These are phyloP conservation scores for Griposia aprilina DNA, from an alignment of 2,888 invertebrate species.

Conservation along the genomic window DNA sequence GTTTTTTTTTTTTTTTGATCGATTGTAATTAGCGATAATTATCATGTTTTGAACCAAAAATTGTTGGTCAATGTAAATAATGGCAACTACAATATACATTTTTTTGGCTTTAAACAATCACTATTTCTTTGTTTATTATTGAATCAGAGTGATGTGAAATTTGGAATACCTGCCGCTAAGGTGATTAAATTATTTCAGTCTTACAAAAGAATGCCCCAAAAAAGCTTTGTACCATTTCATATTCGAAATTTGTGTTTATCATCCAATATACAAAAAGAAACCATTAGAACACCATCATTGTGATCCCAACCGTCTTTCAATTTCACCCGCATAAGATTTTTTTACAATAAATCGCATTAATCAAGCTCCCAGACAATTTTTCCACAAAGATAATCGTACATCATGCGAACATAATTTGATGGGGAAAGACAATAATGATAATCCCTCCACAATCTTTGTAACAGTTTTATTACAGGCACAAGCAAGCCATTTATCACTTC, in stretches of 20 bases:
- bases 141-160: too few relatives aligned
- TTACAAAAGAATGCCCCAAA: background rate
- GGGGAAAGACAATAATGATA: background rate
- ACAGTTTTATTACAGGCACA: background rate
- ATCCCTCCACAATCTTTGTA: background rate
- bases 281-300: too few relatives aligned
- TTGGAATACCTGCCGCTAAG: too few relatives aligned
- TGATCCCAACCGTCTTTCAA: background rate
- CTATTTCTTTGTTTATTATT: too few relatives aligned
- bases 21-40: too few relatives aligned
- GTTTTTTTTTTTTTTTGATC: too few relatives aligned
- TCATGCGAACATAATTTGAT: constrained; percentile 6
- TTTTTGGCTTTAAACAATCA: too few relatives aligned
- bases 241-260: background rate
- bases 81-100: too few relatives aligned
- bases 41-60: too few relatives aligned
- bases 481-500: background rate
- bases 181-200: background rate
- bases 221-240: background rate
- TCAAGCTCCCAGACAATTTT: background rate
- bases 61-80: too few relatives aligned
- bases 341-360: background rate
- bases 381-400: background rate
- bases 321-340: background rate
- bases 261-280: background rate